phyloP scores from a whole-genome alignment of 2,797 vertebrate species.

The Anniella stebbinsi region DNA sequence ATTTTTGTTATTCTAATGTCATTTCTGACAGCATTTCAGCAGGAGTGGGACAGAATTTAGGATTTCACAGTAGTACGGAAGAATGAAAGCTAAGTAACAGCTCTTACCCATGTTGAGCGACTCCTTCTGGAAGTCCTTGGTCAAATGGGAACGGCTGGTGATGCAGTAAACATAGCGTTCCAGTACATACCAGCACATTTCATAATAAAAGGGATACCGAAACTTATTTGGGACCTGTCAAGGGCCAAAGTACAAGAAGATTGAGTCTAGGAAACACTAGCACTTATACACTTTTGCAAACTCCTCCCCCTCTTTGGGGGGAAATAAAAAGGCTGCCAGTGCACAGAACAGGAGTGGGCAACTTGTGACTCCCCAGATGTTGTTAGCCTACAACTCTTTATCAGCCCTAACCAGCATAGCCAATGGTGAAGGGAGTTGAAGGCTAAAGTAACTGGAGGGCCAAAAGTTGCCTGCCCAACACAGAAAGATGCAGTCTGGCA shows the following conservation, averaged over 20 bases:
- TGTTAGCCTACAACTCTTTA: too few relatives aligned
- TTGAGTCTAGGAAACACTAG: constrained; percentile 33
- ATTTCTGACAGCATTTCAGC: not conserved
- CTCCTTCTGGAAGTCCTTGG: constrained; percentile 96
- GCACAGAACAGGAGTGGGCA: not conserved
- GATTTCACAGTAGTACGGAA: not conserved
- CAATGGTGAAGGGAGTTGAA: too few relatives aligned
- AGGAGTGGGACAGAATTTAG: not conserved
- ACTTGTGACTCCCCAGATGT: too few relatives aligned
- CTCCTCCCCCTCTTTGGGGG: not conserved
- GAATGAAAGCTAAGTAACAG: not conserved
- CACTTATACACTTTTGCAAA: not conserved
- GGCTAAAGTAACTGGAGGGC: too few relatives aligned
- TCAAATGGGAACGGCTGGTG: constrained; percentile 92
- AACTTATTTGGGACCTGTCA: constrained; percentile 96
- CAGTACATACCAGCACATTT: constrained; percentile 99
- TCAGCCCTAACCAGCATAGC: too few relatives aligned
- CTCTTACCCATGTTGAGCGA: constrained; percentile 93
- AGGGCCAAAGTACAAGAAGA: not conserved
- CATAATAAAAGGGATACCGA: constrained; percentile 97
- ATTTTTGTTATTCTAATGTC: fast-evolving
- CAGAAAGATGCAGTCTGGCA: not conserved
- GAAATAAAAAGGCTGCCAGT: not conserved
- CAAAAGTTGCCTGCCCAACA: too few relatives aligned
- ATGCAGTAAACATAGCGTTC: constrained; percentile 96